phyloP scores from a whole-genome alignment of 1,140 invertebrate genomes.

The Leguminivora glycinivorella region DNA sequence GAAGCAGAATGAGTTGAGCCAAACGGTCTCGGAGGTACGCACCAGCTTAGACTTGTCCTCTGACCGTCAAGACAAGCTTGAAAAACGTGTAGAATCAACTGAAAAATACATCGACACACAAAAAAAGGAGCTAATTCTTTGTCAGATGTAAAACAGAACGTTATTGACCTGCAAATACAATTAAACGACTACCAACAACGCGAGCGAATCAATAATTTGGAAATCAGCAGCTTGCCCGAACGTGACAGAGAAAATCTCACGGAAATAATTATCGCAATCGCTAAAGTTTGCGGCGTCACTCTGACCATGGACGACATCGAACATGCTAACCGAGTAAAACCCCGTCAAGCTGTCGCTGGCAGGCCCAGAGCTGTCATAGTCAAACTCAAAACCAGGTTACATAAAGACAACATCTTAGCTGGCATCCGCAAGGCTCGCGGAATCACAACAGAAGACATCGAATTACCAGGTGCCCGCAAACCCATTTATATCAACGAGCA shows the following conservation, averaged over 20 bases:
- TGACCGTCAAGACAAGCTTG: neutral
- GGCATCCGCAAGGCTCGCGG: neutral
- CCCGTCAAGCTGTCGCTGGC: neutral
- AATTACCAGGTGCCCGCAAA: neutral
- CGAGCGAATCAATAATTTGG: constrained; percentile 17
- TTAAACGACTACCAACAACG: constrained; percentile 1
- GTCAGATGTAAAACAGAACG: neutral
- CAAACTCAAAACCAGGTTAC: neutral
- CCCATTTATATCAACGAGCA: constrained; percentile 27
- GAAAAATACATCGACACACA: neutral
- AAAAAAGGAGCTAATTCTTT: neutral
- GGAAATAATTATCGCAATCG: neutral
- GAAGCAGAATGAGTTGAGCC: neutral
- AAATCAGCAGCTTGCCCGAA: constrained; percentile 5
- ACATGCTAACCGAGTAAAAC: constrained; percentile 4
- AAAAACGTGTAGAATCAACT: neutral
- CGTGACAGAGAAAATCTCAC: neutral
- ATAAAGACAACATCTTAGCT: constrained; percentile 19
- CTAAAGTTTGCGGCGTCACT: neutral
- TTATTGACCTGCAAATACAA: neutral
- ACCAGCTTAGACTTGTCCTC: neutral
- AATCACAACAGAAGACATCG: constrained; percentile 15
- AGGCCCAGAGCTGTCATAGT: neutral
- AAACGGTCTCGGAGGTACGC: neutral
- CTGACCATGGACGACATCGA: neutral